Conservation (phyloP, 2,113 vertebrate species). For the Cathartes aura region DNA sequence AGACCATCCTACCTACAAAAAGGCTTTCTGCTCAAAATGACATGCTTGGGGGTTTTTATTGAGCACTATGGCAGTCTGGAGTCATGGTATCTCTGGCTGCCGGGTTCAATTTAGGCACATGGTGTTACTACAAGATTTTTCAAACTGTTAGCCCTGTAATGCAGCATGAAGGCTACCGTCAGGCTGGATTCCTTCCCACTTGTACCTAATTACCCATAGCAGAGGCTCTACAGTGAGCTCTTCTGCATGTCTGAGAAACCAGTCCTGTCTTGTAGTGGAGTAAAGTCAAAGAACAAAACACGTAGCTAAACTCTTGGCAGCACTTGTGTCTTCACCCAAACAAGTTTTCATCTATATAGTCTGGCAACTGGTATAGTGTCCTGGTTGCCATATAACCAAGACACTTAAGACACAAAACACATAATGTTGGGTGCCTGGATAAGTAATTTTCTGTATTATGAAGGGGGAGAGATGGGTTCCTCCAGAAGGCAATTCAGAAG, state of each 20-base stretch:
- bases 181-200: background rate
- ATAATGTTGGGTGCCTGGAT: background rate
- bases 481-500: background rate
- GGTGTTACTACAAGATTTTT: background rate
- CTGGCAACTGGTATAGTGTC: background rate
- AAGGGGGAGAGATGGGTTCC: background rate
- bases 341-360: background rate
- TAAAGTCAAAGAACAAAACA: background rate
- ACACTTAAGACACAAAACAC: background rate
- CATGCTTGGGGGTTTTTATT: rapidly evolving
- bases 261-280: background rate
- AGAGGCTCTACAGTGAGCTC: background rate
- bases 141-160: background rate
- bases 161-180: background rate
- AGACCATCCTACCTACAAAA: background rate
- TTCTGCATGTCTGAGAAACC: background rate
- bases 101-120: background rate
- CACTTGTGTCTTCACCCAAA: background rate
- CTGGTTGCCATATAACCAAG: background rate
- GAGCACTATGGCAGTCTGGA: background rate
- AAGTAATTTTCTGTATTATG: background rate
- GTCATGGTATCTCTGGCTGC: background rate
- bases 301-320: background rate
- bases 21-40: background rate
- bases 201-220: background rate